A percentile compares a stretch with the other conserved stretches of the same genome.
These are phyloP conservation scores for Desmophyllum pertusum DNA, from an alignment of 92 coral and sea anemone genomes.

Conservation along the genomic window DNA sequence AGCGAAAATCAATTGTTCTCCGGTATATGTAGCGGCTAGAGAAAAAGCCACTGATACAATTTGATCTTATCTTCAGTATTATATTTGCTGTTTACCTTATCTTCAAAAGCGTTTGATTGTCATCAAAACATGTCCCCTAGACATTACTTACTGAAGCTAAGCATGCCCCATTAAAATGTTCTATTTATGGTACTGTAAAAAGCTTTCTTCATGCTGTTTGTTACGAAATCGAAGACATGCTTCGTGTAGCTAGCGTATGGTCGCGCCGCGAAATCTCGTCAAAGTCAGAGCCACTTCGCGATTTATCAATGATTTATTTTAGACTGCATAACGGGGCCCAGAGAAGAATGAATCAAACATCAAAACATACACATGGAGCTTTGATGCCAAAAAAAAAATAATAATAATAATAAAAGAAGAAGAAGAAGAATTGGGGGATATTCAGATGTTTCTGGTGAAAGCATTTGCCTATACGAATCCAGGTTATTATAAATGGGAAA, in stretches of 20 bases:
- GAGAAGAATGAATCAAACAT: not conserved
- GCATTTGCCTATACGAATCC: not conserved
- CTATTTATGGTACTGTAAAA: not conserved
- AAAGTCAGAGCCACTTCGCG: not conserved
- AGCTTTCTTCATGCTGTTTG: not conserved
- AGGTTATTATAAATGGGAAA: not conserved
- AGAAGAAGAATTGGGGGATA: not conserved
- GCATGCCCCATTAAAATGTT: not conserved
- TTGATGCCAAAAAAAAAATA: too few relatives aligned
- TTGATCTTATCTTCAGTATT: conserved; percentile 17
- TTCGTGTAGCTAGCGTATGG: not conserved
- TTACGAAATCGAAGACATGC: not conserved
- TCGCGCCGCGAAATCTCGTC: not conserved
- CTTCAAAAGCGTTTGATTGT: conserved; percentile 31
- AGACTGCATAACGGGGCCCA: not conserved
- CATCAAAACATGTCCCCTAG: conserved; percentile 19
- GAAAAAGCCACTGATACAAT: conserved; percentile 1
- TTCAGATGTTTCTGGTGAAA: not conserved
- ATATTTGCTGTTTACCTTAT: conserved; percentile 35
- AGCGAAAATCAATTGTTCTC: not conserved
- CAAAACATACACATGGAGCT: not conserved
- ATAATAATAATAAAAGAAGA: too few relatives aligned
- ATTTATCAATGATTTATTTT: not conserved
- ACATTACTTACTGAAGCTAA: not conserved
- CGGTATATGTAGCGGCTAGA: conserved; percentile 5